These are phyloP conservation scores for Discoglossus pictus DNA, from an alignment of 2,797 vertebrate genomes.

Conservation along the genomic window DNA sequence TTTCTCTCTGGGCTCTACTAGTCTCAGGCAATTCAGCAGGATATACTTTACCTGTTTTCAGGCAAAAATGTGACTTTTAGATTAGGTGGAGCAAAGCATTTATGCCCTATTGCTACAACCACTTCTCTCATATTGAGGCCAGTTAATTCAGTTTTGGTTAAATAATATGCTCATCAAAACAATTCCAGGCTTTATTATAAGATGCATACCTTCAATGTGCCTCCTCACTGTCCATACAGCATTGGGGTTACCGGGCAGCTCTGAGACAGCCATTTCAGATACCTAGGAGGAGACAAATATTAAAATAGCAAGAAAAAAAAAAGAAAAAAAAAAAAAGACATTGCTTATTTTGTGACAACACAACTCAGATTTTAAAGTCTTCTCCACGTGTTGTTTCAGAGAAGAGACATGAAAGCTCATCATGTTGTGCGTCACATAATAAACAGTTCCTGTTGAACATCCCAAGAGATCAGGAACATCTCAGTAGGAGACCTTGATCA, in stretches of 20 bases:
- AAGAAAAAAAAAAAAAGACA: too few relatives aligned
- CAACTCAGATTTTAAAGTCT: constrained; percentile 16
- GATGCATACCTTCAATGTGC: constrained; percentile 88
- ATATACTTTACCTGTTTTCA: too few relatives aligned
- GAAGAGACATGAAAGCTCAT: constrained; percentile 69
- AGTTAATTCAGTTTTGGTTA: too few relatives aligned
- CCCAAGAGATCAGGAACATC: too few relatives aligned
- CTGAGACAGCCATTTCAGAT: constrained; percentile 98
- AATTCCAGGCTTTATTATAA: constrained; percentile 24
- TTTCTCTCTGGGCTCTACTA: too few relatives aligned
- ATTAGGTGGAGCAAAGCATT: too few relatives aligned
- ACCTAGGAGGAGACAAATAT: constrained; percentile 73
- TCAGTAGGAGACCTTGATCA: neutral
- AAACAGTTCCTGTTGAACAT: too few relatives aligned
- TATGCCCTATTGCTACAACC: too few relatives aligned
- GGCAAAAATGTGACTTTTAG: too few relatives aligned
- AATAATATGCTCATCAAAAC: too few relatives aligned
- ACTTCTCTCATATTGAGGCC: too few relatives aligned
- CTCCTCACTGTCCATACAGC: constrained; percentile 97
- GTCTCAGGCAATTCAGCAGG: too few relatives aligned
- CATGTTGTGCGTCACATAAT: constrained; percentile 26
- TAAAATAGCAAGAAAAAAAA: neutral
- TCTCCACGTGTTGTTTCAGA: constrained; percentile 61
- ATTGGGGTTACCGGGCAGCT: constrained; percentile 98
- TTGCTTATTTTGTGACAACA: neutral